Evolutionary conservation across 2,888 invertebrate species (phyloP), one percentile per base, ranked within the genome.

Genomic region (Ichneumon xanthorius): DNA sequence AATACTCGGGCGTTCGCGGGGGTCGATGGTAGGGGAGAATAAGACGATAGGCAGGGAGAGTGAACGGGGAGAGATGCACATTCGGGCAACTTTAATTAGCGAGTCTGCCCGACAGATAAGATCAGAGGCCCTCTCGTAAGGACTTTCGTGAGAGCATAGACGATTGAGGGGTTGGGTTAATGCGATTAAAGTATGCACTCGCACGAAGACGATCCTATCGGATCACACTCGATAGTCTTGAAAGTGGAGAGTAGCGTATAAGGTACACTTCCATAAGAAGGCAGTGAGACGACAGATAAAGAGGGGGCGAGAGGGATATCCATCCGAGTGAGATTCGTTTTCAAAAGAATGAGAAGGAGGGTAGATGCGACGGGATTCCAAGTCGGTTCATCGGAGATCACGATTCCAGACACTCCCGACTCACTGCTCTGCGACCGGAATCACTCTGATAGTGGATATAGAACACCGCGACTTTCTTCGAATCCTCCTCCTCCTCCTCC

Each of bases 121-220:
- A 89, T 88, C 89, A 53, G 78, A 67, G 79, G 76, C 55, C 84
- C 67, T 82, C 82, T 77, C 58, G 84, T 53, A 63, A 77, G 82
- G 80, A 82, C 82, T 85, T 80, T 80, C 45, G 68, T 72, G 71
- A 82, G 80, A 50, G 76, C 82, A 70, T 71, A 80, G 85, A 82
- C 82, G 80, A 77, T 45, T 55, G 33, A 33, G 72, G 58, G 11
- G 77, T 16, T 55, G 76, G 80, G 81, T 88, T 88, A 89, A 89
- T 89, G 87, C 87, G 85, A 90, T 90, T 89, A 90, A 88, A 86
- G 85, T 88, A 88, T 89, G 89, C 90, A 86, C 85, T 89, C 87
- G 88, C 90, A 85, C 88, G 90, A 87, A 87, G 86, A 88, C 83
- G 85, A 84, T 88, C 82, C 82, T 80, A 77, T 80, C 80, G 85